Evolutionary conservation across 1,140 invertebrate species (phyloP).

Genomic region (Drosophila ercepeae): DNA sequence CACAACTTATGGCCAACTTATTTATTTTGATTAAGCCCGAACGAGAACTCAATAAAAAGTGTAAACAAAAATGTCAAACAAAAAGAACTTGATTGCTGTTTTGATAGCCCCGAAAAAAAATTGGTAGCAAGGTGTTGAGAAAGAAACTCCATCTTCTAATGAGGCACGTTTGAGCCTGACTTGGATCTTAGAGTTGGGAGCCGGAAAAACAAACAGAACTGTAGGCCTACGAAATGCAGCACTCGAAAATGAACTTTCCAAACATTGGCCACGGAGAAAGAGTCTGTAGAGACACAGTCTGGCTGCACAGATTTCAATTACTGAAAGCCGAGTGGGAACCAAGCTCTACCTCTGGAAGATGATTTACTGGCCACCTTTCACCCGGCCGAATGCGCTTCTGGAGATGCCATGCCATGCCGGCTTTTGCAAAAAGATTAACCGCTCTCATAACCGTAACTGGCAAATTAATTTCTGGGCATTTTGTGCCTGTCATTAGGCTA

Average conservation of each 20-base stretch:
- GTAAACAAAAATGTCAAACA: constrained; percentile 56
- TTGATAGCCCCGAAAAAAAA: constrained; percentile 73
- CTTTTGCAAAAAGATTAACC: constrained; percentile 57
- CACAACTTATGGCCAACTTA: constrained; percentile 51
- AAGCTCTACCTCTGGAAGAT: neutral
- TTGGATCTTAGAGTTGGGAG: neutral
- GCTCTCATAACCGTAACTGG: constrained; percentile 79
- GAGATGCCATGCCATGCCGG: too few species aligned
- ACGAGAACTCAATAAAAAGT: constrained; percentile 76
- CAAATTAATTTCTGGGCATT: constrained; percentile 75
- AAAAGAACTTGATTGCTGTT: constrained; percentile 67
- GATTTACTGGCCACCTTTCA: constrained; percentile 32
- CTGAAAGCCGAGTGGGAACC: constrained; percentile 21
- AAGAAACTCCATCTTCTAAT: constrained; percentile 38
- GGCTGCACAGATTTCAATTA: constrained; percentile 35
- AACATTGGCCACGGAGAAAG: constrained; percentile 38
- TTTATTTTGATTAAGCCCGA: constrained; percentile 77
- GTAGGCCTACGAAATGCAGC: constrained; percentile 30
- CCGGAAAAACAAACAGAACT: constrained; percentile 46
- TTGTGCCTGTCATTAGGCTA: constrained; percentile 77
- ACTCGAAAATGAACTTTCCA: constrained; percentile 73
- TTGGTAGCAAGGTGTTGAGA: constrained; percentile 16
- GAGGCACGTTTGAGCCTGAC: constrained; percentile 33
- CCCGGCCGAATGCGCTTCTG: constrained; percentile 24
- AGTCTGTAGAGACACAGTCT: neutral